Base-by-base conservation (phyloP, 2,888 invertebrate species). In the Ochropacha duplaris region DNA sequence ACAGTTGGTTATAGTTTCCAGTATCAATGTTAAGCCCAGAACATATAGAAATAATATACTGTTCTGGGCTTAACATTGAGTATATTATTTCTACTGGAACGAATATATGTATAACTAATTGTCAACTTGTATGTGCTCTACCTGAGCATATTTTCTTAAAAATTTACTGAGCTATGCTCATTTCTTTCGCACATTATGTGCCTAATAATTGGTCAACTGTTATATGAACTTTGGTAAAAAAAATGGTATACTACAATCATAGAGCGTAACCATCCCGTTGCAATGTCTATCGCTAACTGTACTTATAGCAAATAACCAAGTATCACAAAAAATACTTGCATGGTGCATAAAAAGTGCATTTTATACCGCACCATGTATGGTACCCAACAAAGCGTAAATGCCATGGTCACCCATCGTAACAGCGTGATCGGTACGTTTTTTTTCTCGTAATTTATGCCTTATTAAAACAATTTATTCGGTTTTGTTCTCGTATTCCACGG, bases 341-440 rank as follows among this genome's bases (percentile, higher is more conserved):
- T 52, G 66, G 58, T 68, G 59, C 64, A 71, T 73, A 89, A 90
- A 90, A 89, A 89, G 81, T 79, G 84, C 84, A 87, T 83, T 83
- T 22, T 79, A 74, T 83, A 76, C 78, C 74, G 75, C 75, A 72
- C 84, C 86, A 84, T 88, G 83, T 86, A 86, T 64, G 84, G 86
- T 69, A 74, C 64, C 64, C 86, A 88, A 76, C 86, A 79, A 83
- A 87, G 85, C 92, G 92, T 92, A 92, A 92, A 92, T 92, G 90
- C 92, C 92, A 92, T 83, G 91, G 87, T 81, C 91, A 90, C 69
- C 87, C 87, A 88, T 86, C 83, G 92, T 86, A 84, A 90, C 91
- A 80, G 78, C 84, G 81, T 81, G 86, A 85, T 88, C 85, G 77
- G 67, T 64, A 69, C 78, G 71, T 78, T 79, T 84, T 84, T 83